Base-by-base conservation (phyloP, 1,140 invertebrate genomes). In the Dreissena rostriformis region DNA sequence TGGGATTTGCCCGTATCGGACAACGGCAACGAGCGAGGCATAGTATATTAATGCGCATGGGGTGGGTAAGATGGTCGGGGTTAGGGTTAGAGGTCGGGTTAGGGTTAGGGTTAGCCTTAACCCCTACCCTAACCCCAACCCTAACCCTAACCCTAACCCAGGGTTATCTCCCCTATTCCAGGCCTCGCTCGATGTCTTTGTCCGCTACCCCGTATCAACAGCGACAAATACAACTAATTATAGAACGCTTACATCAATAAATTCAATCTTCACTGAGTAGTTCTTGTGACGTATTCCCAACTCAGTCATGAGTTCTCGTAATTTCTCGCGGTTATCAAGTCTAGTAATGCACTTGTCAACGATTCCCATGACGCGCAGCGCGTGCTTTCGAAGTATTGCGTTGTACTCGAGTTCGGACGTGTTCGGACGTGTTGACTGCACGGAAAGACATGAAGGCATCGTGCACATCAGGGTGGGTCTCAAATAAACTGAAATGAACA, bases 391-490 rank as follows among this genome's bases (percentile, higher is more conserved):
- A 0, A 95, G 89, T 75, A 95, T 94, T 82, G 93, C 94, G 87
- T 93, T 95, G 80, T 94, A 93, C 73, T 94, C 91, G 52, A 95
- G 86, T 72, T 95, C 94, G 28, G n/a, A n/a, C n/a, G n/a, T n/a
- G n/a, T n/a, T n/a, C n/a, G 28, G 94, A 93, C 19, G 91, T 83
- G 24, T 92, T 90, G 6, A 95, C 90, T 12, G 93, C 94, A 53
- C 91, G 93, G 89, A 95, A 95, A 0, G 94, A 94, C 91, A 95
- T 91, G 86, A 95, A 95, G 0, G 94, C 93, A 84, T 95, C 93
- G 86, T 95, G 94, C 11, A 95, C 94, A 68, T 95, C 94, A 8
- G 95, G 95, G 86, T 95, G 95, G 0, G 94, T 95, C 84, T 95
- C 94, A 74, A 95, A 95, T 53, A 95, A 88, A 65, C 95, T 95